Base-by-base conservation (phyloP, 1,140 invertebrate species). In the Gryllus bimaculatus region DNA sequence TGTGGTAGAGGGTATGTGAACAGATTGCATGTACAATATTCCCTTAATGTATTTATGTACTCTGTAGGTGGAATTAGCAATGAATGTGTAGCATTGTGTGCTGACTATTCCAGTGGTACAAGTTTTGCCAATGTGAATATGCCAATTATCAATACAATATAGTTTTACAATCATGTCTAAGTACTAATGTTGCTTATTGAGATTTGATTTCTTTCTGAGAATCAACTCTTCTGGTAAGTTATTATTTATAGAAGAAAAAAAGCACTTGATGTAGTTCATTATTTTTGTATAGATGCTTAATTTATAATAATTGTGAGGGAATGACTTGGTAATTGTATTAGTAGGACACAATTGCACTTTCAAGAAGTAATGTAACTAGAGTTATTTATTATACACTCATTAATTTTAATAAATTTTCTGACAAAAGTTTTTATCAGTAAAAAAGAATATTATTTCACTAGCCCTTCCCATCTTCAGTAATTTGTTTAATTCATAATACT, bases 211-310 rank as follows among this genome's bases (percentile, higher is more conserved):
- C 54, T 18, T 66, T 66, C 18, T 66, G 54, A 7, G 54, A 66
- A 13, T 18, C 10, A 66, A 66, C 54, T 66, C 54, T 66, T 66
- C 54, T 66, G 54, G 54, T 66, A 66, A 18, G 54, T 18, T 66
- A 66, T 39, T 39, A 39, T 39, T 39, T 39, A 39, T 39, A 39
- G 26, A 39, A 39, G 26, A 39, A 39, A 39, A n/a, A 39, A 39
- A 39, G 26, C 26, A 39, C 26, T 39, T 39, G 26, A 39, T 39
- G 26, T 39, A 39, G 26, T 39, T 39, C 26, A 39, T 39, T 39
- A 39, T 66, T 66, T 66, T 66, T 66, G 54, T 66, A 66, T 66
- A 66, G 54, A 66, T 66, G 54, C 54, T 66, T 66, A 66, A 66
- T 66, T 66, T 66, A 66, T 66, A 1, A 66, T 66, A 66, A 13